Base-by-base conservation (phyloP, 2,113 vertebrate genomes). In the Strigops habroptila region DNA sequence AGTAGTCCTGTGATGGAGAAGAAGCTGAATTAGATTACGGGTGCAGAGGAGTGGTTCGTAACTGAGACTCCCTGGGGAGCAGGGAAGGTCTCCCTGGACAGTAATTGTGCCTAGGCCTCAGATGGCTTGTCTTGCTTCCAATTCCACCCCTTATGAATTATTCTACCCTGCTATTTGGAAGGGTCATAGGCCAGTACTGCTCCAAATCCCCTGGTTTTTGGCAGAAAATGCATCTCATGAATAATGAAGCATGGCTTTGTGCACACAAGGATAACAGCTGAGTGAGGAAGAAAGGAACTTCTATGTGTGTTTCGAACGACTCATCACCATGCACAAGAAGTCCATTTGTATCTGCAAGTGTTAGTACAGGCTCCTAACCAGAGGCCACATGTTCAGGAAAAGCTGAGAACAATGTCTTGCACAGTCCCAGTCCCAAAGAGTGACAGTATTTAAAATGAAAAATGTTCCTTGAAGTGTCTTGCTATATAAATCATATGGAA, bases 111-210 rank as follows among this genome's bases (percentile, higher is more conserved):
- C 35, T 64, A 93, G 95, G 86, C 96, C 97, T 97, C 97, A 97
- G 97, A 84, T 97, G 97, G 90, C 95, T 96, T 43, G 33, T 93
- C 92, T 87, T 94, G 91, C 92, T 96, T 97, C 95, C 92, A 96
- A 95, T 97, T 96, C 59, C 91, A 91, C 44, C 92, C 95, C 92
- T 95, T 96, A 97, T 97, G 96, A 97, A 97, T 97, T 97, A 97
- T 97, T 98, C 55, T 93, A 89, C 85, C 64, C 81, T 88, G 92
- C 67, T 91, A 49, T 88, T 93, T 91, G 83, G 85, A 94, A 96
- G 97, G 97, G 95, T 97, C 96, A 95, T 67, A 91, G 95, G 93
- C 96, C 92, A 89, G 86, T 48, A 73, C 49, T 78, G 74, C 88
- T 92, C 86, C 89, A 96, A 95, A 97, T 96, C 95, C 96, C 93